Percentiles rank a stretch among this genome's conserved stretches.
Conservation (phyloP, 2,113 vertebrate species). For the Bungarus multicinctus region DNA sequence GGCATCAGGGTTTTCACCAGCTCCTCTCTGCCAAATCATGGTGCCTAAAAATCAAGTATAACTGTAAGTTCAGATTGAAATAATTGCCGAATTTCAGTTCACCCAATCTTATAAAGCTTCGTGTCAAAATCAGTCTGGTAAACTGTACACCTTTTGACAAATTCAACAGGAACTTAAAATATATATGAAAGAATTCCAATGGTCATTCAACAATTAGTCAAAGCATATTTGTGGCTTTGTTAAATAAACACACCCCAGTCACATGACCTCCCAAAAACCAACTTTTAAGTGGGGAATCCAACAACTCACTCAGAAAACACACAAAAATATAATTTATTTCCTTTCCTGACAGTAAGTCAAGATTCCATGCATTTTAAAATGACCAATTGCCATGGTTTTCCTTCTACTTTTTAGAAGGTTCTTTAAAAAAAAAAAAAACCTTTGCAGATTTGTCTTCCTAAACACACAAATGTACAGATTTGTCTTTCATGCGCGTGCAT, state of each 20-base stretch:
- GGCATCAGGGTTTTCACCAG: not conserved
- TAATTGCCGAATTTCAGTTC: not conserved
- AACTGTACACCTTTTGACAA: not conserved
- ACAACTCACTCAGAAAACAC: not conserved
- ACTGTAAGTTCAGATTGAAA: not conserved
- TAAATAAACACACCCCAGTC: not conserved
- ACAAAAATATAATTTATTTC: not conserved
- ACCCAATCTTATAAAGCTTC: not conserved
- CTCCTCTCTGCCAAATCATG: not conserved
- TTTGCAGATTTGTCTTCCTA: not conserved
- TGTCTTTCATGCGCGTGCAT: not conserved
- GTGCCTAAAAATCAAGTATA: not conserved
- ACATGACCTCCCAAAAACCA: not conserved
- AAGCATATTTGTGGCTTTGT: not conserved
- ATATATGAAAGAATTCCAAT: not conserved
- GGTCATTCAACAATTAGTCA: not conserved
- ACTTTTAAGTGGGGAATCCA: not conserved
- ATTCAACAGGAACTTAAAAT: not conserved
- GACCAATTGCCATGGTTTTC: not conserved
- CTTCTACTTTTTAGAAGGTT: not conserved
- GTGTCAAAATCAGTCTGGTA: not conserved
- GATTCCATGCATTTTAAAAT: not conserved
- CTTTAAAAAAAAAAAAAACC: not conserved
- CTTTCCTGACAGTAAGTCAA: not conserved
- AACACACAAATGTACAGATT: not conserved